Evolutionary conservation across 2,888 invertebrate genomes (phyloP).

Genomic region (Tipula lateralis): DNA sequence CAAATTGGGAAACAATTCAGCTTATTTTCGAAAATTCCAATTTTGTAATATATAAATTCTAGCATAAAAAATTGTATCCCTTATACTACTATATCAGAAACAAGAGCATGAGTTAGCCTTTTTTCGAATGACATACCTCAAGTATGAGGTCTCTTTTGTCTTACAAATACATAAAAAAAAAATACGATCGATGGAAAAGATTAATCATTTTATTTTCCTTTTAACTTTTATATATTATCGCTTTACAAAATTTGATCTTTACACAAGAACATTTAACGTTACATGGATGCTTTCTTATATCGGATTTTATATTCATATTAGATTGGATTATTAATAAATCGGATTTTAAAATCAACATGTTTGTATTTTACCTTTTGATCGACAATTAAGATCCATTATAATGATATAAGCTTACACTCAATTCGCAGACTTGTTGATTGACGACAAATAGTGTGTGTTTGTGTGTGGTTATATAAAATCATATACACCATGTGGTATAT

Average conservation of each 20-base stretch:
- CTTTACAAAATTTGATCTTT: slow-evolving; percentile 11
- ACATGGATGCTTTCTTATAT: neutral
- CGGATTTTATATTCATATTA: neutral
- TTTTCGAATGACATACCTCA: slow-evolving; percentile 32
- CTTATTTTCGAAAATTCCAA: slow-evolving; percentile 9
- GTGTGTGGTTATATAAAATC: neutral
- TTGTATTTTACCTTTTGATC: neutral
- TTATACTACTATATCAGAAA: neutral
- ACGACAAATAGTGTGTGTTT: neutral
- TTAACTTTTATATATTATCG: neutral
- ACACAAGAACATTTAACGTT: neutral
- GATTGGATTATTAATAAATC: neutral
- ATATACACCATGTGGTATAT: neutral
- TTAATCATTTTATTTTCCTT: slow-evolving; percentile 2
- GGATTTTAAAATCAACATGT: neutral
- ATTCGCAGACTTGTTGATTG: neutral
- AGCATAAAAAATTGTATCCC: neutral
- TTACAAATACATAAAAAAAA: neutral
- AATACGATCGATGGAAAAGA: neutral
- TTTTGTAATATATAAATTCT: neutral
- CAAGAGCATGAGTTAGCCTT: slow-evolving; percentile 12
- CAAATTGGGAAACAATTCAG: neutral
- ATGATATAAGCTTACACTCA: neutral
- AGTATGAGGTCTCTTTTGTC: slow-evolving; percentile 35
- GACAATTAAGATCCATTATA: neutral